Conservation (phyloP, 2,113 vertebrate species). For the Serilophus lunatus region DNA sequence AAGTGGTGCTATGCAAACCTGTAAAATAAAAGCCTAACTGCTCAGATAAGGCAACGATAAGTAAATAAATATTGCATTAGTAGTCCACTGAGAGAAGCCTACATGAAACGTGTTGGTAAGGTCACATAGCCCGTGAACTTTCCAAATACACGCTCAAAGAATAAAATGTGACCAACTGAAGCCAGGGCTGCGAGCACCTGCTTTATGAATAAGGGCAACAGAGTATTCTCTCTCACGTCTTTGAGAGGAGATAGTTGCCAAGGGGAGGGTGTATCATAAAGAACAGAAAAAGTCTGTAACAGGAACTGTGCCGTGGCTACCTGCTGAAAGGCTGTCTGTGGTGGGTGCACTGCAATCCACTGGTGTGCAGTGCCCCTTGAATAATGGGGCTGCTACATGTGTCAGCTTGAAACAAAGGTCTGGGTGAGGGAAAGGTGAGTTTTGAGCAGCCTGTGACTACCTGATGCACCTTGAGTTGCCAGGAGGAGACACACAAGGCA, state of each 20-base stretch:
- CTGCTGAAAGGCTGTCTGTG: rapidly evolving
- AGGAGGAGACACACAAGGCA: not conserved
- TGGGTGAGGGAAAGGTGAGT: too few relatives aligned
- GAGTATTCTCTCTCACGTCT: not conserved
- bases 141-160: not conserved
- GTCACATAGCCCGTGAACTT: not conserved
- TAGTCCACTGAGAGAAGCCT: not conserved
- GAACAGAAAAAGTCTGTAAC: not conserved
- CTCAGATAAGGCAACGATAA: not conserved
- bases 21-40: not conserved
- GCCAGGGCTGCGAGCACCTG: not conserved
- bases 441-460: not conserved
- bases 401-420: not conserved
- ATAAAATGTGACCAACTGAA: not conserved
- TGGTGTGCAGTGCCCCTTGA: not conserved
- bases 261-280: not conserved
- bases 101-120: not conserved
- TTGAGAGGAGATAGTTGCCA: not conserved
- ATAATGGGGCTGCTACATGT: rapidly evolving
- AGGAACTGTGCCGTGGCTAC: not conserved
- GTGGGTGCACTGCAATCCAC: rapidly evolving
- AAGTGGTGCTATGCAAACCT: not conserved
- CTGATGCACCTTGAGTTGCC: not conserved
- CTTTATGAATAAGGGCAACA: not conserved
- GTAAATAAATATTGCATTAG: not conserved